Evolutionary conservation across 2,113 vertebrate species (phyloP).

Genomic region (Australoheros scitulus): DNA sequence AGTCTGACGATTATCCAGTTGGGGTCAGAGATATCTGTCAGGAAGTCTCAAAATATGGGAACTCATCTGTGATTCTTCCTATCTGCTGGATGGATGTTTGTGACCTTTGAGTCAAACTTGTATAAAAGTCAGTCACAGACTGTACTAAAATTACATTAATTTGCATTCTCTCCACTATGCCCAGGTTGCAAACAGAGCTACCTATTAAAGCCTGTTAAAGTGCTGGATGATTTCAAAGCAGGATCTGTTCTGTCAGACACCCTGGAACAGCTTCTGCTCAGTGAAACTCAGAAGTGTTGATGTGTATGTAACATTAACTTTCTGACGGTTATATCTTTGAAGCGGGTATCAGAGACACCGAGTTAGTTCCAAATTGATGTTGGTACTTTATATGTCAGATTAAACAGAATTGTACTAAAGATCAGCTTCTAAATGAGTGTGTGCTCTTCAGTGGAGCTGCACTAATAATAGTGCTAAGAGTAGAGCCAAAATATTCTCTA

Average conservation of each 20-base stretch:
- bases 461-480: too few relatives aligned
- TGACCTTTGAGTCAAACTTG: not conserved
- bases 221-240: not conserved
- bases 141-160: not conserved
- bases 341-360: not conserved
- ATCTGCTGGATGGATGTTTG: not conserved
- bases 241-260: not conserved
- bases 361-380: not conserved
- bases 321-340: not conserved
- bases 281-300: not conserved
- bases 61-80: not conserved
- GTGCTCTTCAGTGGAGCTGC: too few relatives aligned
- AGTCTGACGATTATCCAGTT: not conserved
- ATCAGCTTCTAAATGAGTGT: too few relatives aligned
- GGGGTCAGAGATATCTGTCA: not conserved
- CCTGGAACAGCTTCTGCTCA: not conserved
- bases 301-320: not conserved
- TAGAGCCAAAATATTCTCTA: too few relatives aligned
- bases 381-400: not conserved
- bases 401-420: not conserved
- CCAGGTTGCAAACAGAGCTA: not conserved
- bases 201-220: not conserved
- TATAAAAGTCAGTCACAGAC: not conserved
- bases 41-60: not conserved
- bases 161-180: not conserved